Conservation (phyloP, 2,888 invertebrate genomes). For the Papilio gigon region DNA sequence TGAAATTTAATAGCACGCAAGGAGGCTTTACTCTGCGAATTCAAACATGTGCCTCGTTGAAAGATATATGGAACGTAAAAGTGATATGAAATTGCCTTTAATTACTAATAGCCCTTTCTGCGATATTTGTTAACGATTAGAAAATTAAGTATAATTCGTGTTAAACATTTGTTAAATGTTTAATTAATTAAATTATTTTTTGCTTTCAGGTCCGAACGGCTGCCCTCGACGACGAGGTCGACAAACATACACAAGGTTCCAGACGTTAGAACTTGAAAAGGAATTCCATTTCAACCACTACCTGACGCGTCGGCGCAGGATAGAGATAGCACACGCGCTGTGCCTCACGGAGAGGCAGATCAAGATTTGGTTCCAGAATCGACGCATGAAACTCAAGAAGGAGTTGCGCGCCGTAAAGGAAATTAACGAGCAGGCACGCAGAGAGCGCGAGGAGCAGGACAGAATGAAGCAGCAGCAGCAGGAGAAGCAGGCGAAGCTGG, state of each 20-base stretch:
- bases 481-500: conserved; percentile 91
- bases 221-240: conserved; percentile 96
- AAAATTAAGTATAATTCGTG: conserved; percentile 27
- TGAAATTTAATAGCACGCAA: conserved; percentile 77
- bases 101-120: conserved; percentile 30
- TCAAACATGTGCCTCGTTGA: conserved; percentile 61
- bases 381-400: conserved; percentile 98
- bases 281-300: conserved; percentile 99
- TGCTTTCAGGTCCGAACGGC: conserved; percentile 95
- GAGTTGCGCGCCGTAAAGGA: conserved; percentile 96
- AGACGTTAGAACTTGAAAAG: conserved; percentile 98
- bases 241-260: conserved; percentile 99
- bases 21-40: conserved; percentile 66
- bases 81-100: conserved; percentile 59
- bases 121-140: conserved; percentile 43
- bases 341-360: conserved; percentile 98
- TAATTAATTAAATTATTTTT: conserved; percentile 44
- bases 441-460: conserved; percentile 95
- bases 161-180: conserved; percentile 39
- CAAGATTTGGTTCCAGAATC: conserved; percentile 98
- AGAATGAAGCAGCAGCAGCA: conserved; percentile 95
- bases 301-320: conserved; percentile 96
- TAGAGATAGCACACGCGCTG: conserved; percentile 98
- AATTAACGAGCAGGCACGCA: conserved; percentile 95
- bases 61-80: conserved; percentile 76